Conservation (phyloP, 2,797 vertebrate species). For the Notamacropus eugenii region DNA sequence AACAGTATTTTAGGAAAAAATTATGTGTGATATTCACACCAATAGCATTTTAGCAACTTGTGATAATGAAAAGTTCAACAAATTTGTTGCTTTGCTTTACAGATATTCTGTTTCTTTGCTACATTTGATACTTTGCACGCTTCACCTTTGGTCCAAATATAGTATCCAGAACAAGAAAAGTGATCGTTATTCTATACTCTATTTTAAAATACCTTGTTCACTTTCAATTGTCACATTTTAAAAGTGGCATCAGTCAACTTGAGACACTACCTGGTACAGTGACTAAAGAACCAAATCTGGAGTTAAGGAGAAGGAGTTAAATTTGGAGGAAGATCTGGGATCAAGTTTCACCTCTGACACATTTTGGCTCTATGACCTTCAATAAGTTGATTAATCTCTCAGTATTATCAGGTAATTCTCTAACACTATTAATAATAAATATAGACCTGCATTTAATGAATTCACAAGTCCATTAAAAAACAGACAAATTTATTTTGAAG, state of each 20-base stretch:
- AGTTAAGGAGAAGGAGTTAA: not conserved
- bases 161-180: not conserved
- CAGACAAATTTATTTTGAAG: not conserved
- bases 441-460: not conserved
- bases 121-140: accelerated
- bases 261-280: not conserved
- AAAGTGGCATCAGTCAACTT: not conserved
- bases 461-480: not conserved
- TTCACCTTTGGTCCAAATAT: not conserved
- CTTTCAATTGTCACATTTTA: not conserved
- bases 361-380: not conserved
- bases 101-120: not conserved
- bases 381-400: not conserved
- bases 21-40: not conserved
- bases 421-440: not conserved
- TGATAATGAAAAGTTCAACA: not conserved
- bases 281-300: not conserved
- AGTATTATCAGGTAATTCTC: not conserved
- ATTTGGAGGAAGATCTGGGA: not conserved
- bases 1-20: not conserved
- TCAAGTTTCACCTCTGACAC: not conserved
- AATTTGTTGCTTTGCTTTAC: not conserved
- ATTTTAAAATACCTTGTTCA: not conserved
- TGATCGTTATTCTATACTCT: not conserved
- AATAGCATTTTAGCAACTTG: not conserved